Conservation (phyloP, 2,797 vertebrate species). For the Dryobates pubescens region DNA sequence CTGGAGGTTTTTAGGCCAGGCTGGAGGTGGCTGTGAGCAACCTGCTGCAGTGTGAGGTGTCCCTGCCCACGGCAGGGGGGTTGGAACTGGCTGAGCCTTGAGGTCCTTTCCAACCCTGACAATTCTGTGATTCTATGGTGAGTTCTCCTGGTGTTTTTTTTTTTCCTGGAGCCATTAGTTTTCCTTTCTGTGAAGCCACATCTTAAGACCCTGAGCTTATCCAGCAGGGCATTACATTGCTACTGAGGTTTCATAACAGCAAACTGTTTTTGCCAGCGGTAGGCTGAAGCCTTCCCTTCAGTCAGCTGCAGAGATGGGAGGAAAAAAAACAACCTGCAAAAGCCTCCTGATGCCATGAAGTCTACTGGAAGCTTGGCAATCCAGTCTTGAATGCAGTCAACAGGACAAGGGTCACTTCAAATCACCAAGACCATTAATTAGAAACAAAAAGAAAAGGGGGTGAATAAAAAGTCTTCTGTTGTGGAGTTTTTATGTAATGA, state of each 20-base stretch:
- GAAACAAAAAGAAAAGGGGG: neutral
- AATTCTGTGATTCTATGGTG: too few species aligned
- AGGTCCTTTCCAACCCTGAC: too few species aligned
- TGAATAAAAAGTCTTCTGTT: constrained; percentile 1
- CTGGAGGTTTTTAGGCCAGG: too few species aligned
- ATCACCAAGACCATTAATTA: neutral
- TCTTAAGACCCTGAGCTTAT: neutral
- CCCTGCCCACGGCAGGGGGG: too few species aligned
- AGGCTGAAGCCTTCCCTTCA: neutral
- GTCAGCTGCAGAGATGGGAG: neutral
- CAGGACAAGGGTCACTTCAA: constrained; percentile 10
- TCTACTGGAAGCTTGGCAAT: neutral
- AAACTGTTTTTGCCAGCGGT: neutral
- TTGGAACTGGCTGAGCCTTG: too few species aligned
- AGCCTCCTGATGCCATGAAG: constrained; percentile 25
- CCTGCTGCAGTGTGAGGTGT: too few species aligned
- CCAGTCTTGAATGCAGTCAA: constrained; percentile 37
- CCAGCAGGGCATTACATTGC: neutral
- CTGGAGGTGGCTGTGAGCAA: too few species aligned
- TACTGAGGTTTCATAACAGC: neutral
- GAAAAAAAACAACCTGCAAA: constrained; percentile 51
- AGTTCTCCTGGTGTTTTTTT: neutral
- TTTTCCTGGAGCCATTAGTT: neutral
- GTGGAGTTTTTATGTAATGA: constrained; percentile 5
- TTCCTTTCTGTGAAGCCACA: neutral